phyloP scores from a whole-genome alignment of 1,140 invertebrate genomes.

The Asobara japonica region DNA sequence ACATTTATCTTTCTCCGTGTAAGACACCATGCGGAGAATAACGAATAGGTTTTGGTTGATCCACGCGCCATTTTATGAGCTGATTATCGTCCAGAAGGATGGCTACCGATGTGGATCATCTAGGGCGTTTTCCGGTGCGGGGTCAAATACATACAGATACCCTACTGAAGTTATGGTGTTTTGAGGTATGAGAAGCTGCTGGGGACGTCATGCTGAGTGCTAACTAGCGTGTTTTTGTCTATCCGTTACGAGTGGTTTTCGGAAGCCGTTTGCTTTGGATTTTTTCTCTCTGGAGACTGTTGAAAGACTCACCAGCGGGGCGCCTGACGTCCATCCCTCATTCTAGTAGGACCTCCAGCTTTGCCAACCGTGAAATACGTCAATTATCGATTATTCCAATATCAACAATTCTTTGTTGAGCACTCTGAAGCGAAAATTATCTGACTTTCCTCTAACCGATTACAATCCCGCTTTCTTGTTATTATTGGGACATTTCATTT shows the following conservation, averaged over 20 bases:
- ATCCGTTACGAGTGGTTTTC: not conserved
- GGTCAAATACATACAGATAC: not conserved
- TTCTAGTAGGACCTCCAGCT: not conserved
- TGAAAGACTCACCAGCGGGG: not conserved
- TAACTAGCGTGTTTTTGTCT: conserved; percentile 13
- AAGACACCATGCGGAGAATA: not conserved
- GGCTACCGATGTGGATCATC: too few relatives aligned
- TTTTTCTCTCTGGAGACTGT: not conserved
- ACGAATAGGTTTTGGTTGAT: not conserved
- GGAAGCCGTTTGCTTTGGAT: not conserved
- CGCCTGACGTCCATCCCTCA: not conserved
- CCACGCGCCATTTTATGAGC: not conserved
- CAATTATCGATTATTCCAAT: conserved; percentile 1
- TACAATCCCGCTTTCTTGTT: too few relatives aligned
- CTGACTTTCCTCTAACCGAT: too few relatives aligned
- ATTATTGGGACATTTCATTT: too few relatives aligned
- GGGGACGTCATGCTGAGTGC: conserved; percentile 6
- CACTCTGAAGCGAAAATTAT: too few relatives aligned
- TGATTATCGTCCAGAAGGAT: not conserved
- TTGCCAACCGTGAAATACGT: not conserved
- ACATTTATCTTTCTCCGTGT: too few relatives aligned
- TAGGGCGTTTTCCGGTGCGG: too few relatives aligned
- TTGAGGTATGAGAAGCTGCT: not conserved
- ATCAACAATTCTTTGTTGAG: too few relatives aligned
- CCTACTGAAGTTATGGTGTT: not conserved